These are phyloP conservation scores for Mirza zaza DNA, from an alignment of 2,113 vertebrate genomes.

Conservation along the genomic window DNA sequence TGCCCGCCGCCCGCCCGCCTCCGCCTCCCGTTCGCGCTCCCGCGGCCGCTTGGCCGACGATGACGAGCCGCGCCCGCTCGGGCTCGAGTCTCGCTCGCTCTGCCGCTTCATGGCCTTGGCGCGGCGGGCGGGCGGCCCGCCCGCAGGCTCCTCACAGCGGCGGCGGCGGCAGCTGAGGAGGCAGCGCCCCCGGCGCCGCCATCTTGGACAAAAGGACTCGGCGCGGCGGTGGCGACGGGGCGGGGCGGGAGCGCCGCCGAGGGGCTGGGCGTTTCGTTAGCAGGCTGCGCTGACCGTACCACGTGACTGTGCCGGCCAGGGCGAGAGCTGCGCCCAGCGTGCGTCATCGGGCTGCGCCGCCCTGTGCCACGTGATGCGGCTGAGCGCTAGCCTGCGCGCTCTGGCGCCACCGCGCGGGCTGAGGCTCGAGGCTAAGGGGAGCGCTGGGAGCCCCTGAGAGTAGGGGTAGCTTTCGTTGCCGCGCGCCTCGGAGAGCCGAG, in stretches of 20 bases:
- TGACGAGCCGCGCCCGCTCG: slow-evolving; percentile 81
- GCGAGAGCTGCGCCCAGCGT: rapidly evolving
- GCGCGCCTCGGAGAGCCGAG: rapidly evolving
- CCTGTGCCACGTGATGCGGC: neutral
- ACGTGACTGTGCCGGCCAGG: slow-evolving; percentile 57
- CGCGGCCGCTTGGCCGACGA: slow-evolving; percentile 87
- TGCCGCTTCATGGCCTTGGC: slow-evolving; percentile 92
- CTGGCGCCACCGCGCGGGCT: neutral
- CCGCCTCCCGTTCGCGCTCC: slow-evolving; percentile 86
- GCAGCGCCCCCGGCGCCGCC: slow-evolving; percentile 90
- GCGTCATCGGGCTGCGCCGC: neutral
- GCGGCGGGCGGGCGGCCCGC: slow-evolving; percentile 83
- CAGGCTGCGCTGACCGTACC: slow-evolving; percentile 68
- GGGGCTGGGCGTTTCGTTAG: slow-evolving; percentile 60
- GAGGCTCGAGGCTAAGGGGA: rapidly evolving
- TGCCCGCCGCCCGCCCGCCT: slow-evolving; percentile 85
- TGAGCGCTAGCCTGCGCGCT: rapidly evolving
- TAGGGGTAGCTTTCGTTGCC: rapidly evolving
- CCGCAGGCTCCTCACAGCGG: slow-evolving; percentile 89
- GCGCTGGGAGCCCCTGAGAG: neutral
- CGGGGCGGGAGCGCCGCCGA: slow-evolving; percentile 71
- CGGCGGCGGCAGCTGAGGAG: slow-evolving; percentile 75
- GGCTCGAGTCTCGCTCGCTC: slow-evolving; percentile 92
- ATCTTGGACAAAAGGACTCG: slow-evolving; percentile 97
- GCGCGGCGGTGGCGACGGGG: slow-evolving; percentile 71